Evolutionary conservation across 2,113 vertebrate genomes (phyloP).

Genomic region (Aegithalos caudatus): DNA sequence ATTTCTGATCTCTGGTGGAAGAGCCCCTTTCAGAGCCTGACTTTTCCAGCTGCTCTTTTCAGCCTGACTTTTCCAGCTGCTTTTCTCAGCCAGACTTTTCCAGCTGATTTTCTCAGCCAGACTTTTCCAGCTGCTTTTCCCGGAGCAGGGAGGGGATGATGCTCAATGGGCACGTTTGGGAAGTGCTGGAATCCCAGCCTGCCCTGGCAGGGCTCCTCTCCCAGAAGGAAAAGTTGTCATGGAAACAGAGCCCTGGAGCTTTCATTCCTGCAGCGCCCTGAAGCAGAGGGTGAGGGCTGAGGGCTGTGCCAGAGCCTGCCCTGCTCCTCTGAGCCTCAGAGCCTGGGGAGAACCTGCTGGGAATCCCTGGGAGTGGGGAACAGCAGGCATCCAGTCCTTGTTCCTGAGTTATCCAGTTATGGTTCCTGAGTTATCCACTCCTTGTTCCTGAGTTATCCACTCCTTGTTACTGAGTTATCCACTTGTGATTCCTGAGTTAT

Average conservation of each 20-base stretch:
- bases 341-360: rapidly evolving
- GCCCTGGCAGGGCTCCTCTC: background rate
- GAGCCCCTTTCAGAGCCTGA: background rate
- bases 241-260: background rate
- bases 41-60: too few relatives aligned
- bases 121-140: too few relatives aligned
- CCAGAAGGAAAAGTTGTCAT: background rate
- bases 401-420: rapidly evolving
- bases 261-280: background rate
- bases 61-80: too few relatives aligned
- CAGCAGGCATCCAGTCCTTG: background rate
- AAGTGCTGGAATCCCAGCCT: background rate
- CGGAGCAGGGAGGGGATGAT: background rate
- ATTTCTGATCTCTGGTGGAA: rapidly evolving
- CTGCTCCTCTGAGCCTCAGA: background rate
- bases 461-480: rapidly evolving
- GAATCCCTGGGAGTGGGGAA: rapidly evolving
- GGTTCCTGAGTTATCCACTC: too few relatives aligned
- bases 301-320: too few relatives aligned
- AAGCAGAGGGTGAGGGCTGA: background rate
- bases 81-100: too few relatives aligned
- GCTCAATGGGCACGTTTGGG: background rate
- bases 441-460: rapidly evolving
- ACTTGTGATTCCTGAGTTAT: rapidly evolving
- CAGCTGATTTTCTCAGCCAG: too few relatives aligned